Evolutionary conservation across 2,888 invertebrate species (phyloP), one percentile per base, ranked within the genome.

Genomic region (Dendrolimus houi): DNA sequence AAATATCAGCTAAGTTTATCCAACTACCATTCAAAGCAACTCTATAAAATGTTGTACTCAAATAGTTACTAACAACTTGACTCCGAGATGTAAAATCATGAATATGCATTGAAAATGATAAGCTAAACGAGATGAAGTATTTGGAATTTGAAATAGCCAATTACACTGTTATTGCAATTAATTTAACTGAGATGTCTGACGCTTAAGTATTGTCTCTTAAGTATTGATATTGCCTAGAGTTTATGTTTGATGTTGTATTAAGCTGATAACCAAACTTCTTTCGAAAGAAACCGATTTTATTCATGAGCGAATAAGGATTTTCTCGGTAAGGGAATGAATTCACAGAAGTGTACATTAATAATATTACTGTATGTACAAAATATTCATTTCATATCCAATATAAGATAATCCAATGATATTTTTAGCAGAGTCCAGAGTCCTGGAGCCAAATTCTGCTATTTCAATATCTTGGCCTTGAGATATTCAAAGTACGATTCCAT

Each of bases 61-160:
- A 41, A 52, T 29, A 41, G 52, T 58, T 54, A 13, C 56, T 13
- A 56, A 70, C 71, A 71, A 64, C 65, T 70, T 70, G 73, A 72
- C 70, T 71, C 64, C 66, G 61, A 65, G 64, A 69, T 77, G 77
- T 74, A 69, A 64, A 71, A 66, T 72, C 75, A 79, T 80, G 77
- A 78, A 79, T 78, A 79, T 79, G 74, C 74, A 79, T 68, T 60
- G 65, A 60, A 64, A 66, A 66, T 67, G 74, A 79, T 79, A 79
- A 79, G 74, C 74, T 70, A 67, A 77, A 74, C 73, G 71, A 74
- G 72, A 75, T 77, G 75, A 79, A 74, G 77, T 74, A 74, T 75
- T 75, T 68, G 70, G 70, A 65, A 72, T 75, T 71, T 62, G 74
- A 72, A 73, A 72, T 67, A 66, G 68, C 68, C 71, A 73, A 79